Evolutionary conservation across 2,888 invertebrate species (phyloP), one percentile per base, ranked within the genome.

Genomic region (Odontothrips loti): DNA sequence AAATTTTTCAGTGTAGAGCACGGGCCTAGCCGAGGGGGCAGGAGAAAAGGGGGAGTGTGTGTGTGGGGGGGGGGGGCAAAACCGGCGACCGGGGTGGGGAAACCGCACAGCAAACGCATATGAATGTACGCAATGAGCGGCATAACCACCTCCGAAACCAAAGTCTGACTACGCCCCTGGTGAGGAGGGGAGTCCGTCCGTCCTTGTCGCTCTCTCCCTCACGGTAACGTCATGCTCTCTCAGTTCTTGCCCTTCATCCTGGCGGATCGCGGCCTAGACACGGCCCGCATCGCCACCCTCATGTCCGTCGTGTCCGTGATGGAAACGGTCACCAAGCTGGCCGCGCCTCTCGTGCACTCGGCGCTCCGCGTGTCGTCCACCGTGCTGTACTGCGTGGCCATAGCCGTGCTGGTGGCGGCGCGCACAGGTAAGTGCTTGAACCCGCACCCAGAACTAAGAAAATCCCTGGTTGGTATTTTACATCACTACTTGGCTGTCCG

Each of bases 211-310:
- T 6, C 34, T 6, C n/a, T n/a, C n/a, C n/a, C n/a, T n/a, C n/a
- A n/a, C 34, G 34, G 34, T 43, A 6, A 43, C 34, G 34, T 6
- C 34, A 43, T 6, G 34, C 34, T 43, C 34, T 6, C 6, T 2
- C 83, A 89, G 23, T 88, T 89, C 87, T 87, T 87, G 68, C 88
- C 89, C 47, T 89, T 89, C 82, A 87, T 89, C 43, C 84, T 89
- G 27, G 84, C 86, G 4, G 86, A 87, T 82, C 84, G 89, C 43
- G 86, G 84, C 0, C 87, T 89, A 79, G 83, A 84, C 4, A 84
- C 85, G 79, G 82, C 84, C 1, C 85, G 87, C 27, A 85, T 88
- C 6, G 89, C 88, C 0, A 85, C 85, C 8, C 85, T 87, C 12
- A 86, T 87, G 82, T 87, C 88, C 3, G 84, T 88, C 20, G 87